Base-by-base conservation (phyloP, 2,888 invertebrate species). In the Colletes collaris region DNA sequence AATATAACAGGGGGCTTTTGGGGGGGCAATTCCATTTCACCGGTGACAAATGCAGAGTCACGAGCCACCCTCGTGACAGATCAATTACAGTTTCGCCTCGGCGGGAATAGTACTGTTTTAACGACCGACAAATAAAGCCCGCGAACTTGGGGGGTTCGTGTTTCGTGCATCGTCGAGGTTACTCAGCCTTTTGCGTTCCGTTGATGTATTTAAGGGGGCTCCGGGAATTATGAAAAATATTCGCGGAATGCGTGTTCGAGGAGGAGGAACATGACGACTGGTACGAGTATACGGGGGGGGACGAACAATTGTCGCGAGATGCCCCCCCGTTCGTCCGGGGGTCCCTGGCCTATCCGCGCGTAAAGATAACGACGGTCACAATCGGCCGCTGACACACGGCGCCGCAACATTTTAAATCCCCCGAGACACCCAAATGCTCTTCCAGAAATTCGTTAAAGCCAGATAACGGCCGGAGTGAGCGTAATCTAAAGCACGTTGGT, bases 381-480 rank as follows among this genome's bases (percentile, higher is more conserved):
- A 79, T 84, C 72, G 67, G 52, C 53, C 62, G 53, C 46, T 76
- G 59, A 56, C 71, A 64, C 74, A 68, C 62, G 70, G 60, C 40
- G 65, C 70, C 81, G 69, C 72, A 53, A 76, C 66, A 67, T 79
- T 81, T 79, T 63, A 63, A 79, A 44, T 63, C 60, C 16, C 16
- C 19, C 55, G 64, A 50, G 67, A 71, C 76, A 74, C 35, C 79
- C 67, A 40, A 77, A 82, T 66, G 67, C 68, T 79, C 70, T 75
- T 81, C 58, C 73, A 77, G 81, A 75, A 77, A 85, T 85, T 71
- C 65, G 73, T 79, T 73, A 65, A 75, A 83, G 77, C 64, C 52
- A 70, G 81, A 81, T 83, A 85, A 85, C 46, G 46, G 40, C n/a
- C 64, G 64, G 69, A 40, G 53, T 58, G 2, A 46, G 52, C 64